Evolutionary conservation across 2,888 invertebrate genomes (phyloP).

Genomic region (Drosophila robusta): DNA sequence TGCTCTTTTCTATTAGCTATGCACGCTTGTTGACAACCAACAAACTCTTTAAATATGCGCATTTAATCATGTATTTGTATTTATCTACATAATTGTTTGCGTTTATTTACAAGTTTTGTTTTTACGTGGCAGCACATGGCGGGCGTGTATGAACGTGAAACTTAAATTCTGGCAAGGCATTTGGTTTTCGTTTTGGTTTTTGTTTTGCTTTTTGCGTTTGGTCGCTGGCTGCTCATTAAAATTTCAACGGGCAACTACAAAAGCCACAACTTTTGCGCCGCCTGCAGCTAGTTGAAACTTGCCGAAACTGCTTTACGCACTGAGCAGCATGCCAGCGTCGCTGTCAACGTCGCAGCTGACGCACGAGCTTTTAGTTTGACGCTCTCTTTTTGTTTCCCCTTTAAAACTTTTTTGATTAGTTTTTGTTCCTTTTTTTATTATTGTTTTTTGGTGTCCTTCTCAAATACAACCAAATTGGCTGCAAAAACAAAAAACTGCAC

Average conservation of each 20-base stretch:
- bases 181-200: slow-evolving; percentile 16
- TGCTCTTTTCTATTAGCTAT: background rate
- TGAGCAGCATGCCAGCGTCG: slow-evolving; percentile 1
- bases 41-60: slow-evolving; percentile 43
- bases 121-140: slow-evolving; percentile 15
- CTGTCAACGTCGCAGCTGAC: slow-evolving; percentile 9
- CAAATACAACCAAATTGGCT: slow-evolving; percentile 19
- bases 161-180: slow-evolving; percentile 18
- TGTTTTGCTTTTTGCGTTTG: slow-evolving; percentile 5
- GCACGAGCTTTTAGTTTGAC: slow-evolving; percentile 16
- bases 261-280: slow-evolving; percentile 24
- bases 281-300: slow-evolving; percentile 59
- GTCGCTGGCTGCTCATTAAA: slow-evolving; percentile 54
- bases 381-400: slow-evolving; percentile 3
- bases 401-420: slow-evolving; percentile 49
- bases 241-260: slow-evolving; percentile 48
- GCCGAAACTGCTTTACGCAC: slow-evolving; percentile 59
- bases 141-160: background rate
- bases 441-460: slow-evolving; percentile 8
- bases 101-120: slow-evolving; percentile 16
- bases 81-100: slow-evolving; percentile 10
- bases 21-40: background rate
- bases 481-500: slow-evolving; percentile 9
- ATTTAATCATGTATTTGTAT: slow-evolving; percentile 33
- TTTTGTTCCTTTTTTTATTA: slow-evolving; percentile 30